Base-by-base conservation (phyloP, 2,888 invertebrate genomes). In the Kuschelorhynchus macadamiae region DNA sequence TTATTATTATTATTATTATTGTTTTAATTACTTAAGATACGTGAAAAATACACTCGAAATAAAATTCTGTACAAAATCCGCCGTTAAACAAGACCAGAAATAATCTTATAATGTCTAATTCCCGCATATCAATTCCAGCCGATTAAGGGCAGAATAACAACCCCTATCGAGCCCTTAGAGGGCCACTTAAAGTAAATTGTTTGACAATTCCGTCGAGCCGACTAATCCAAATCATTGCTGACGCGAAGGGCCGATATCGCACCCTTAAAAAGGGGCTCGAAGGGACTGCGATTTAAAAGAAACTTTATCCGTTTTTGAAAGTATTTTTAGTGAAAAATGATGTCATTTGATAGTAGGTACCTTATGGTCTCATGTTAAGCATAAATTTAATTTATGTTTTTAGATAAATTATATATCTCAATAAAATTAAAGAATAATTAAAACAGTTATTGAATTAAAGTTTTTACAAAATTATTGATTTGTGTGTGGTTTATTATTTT, bases 121-220 rank as follows among this genome's bases (percentile, higher is more conserved):
- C 36, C 36, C 36, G 36, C 36, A 56, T 63, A 68, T 68, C 68
- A 64, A 68, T 68, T 64, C 68, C 53, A 52, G 42, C 39, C 68
- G 59, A 68, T 68, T 64, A 68, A 64, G 57, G 62, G 69, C 42
- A 30, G 56, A 76, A 70, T 69, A 69, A 69, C 65, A 69, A 55
- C 60, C 65, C 65, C 69, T 36, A 47, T 61, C 41, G 64, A 39
- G 69, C 56, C 65, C 69, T 64, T 60, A 30, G 69, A 65, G 56
- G 69, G 61, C 69, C 69, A 69, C 69, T 69, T 69, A 69, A 60
- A 65, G 69, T 65, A 69, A 69, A 69, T 69, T 69, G 69, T 69
- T 69, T 65, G 69, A 69, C 69, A 61, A 69, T 69, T 59, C 61
- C 60, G 65, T 64, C 56, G 65, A 69, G 69, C 61, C 65, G 65